A percentile compares a stretch with the other conserved stretches of the same genome.
Evolutionary conservation across 2,888 invertebrate species (phyloP).

Genomic region (Salticus scenicus): DNA sequence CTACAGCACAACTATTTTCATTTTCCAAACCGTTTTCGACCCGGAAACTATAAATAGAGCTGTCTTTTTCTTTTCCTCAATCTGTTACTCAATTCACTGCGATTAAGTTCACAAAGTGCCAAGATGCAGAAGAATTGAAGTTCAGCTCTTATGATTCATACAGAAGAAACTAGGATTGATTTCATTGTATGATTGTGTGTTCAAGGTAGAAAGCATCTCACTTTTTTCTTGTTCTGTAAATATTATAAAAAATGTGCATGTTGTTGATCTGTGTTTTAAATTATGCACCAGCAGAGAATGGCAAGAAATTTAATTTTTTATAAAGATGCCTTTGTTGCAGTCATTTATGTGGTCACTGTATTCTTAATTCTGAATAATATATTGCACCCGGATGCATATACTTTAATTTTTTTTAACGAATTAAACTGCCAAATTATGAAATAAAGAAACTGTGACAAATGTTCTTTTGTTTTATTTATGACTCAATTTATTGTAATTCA

Average conservation of each 20-base stretch:
- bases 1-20: slow-evolving; percentile 46
- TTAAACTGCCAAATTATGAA: slow-evolving; percentile 58
- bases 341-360: slow-evolving; percentile 56
- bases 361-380: slow-evolving; percentile 52
- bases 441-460: slow-evolving; percentile 48
- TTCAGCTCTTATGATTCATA: slow-evolving; percentile 23
- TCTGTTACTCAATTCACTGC: slow-evolving; percentile 59
- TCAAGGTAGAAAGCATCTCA: slow-evolving; percentile 49
- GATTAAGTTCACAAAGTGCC: slow-evolving; percentile 68
- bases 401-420: slow-evolving; percentile 61
- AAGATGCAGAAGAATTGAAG: slow-evolving; percentile 53
- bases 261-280: slow-evolving; percentile 64
- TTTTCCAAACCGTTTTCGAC: slow-evolving; percentile 44
- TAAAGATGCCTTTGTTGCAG: slow-evolving; percentile 59
- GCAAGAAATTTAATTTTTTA: slow-evolving; percentile 61
- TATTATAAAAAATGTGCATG: slow-evolving; percentile 57
- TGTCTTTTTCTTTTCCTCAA: slow-evolving; percentile 57
- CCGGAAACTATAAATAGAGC: slow-evolving; percentile 54
- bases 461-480: background rate
- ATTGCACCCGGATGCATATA: slow-evolving; percentile 58
- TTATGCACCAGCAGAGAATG: slow-evolving; percentile 60
- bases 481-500: too few species aligned
- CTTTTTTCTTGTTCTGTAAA: slow-evolving; percentile 58
- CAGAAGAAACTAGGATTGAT: slow-evolving; percentile 45
- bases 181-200: slow-evolving; percentile 50